These are phyloP conservation scores for Rhyacophila evoluta DNA, from an alignment of 2,888 invertebrate genomes.

Conservation along the genomic window DNA sequence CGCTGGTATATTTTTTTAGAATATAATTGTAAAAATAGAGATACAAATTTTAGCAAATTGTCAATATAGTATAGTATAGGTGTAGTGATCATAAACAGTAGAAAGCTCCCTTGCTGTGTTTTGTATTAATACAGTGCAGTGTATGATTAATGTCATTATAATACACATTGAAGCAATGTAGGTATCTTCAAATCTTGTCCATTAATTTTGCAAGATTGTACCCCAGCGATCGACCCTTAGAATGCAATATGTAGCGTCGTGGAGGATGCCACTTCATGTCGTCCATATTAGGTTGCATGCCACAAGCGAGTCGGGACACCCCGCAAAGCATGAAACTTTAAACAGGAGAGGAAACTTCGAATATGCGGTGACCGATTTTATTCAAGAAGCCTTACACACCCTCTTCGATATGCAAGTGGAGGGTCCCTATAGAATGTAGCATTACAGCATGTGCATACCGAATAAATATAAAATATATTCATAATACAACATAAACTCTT, in stretches of 20 bases:
- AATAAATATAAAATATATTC: too few relatives aligned
- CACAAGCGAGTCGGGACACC: neutral
- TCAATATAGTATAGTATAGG: too few relatives aligned
- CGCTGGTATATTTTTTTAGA: too few relatives aligned
- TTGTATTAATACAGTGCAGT: too few relatives aligned
- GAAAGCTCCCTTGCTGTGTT: too few relatives aligned
- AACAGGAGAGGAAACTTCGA: neutral
- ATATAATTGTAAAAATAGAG: too few relatives aligned
- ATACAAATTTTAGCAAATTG: too few relatives aligned
- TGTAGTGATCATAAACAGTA: too few relatives aligned
- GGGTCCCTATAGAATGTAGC: neutral
- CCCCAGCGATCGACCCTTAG: neutral
- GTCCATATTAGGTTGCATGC: neutral
- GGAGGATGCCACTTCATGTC: neutral
- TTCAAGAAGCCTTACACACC: neutral
- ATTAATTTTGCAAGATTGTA: neutral
- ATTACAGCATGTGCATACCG: too few relatives aligned
- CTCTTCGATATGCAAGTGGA: neutral
- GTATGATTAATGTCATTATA: neutral
- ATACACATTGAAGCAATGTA: neutral
- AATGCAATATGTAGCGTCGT: neutral
- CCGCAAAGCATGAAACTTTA: constrained; percentile 34
- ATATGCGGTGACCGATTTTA: neutral
- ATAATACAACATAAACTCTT: too few relatives aligned
- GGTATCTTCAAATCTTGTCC: neutral